phyloP scores from a whole-genome alignment of 2,113 vertebrate species.

The Amblyopsis rosae region DNA sequence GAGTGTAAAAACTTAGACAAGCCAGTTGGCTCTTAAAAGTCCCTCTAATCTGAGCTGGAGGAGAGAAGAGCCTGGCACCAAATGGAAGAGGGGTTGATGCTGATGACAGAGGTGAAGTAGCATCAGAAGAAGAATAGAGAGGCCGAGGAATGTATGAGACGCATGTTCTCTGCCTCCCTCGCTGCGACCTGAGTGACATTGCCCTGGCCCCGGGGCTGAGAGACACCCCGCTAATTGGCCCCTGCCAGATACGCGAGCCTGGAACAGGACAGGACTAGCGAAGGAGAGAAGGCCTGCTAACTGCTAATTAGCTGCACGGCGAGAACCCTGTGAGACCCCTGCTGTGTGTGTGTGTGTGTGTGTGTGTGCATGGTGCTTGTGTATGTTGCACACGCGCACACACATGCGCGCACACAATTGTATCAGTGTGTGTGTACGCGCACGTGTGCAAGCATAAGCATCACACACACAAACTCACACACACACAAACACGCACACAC shows the following conservation, averaged over 20 bases:
- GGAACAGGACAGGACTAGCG: slow-evolving; percentile 28
- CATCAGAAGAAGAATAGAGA: background rate
- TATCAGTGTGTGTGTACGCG: background rate
- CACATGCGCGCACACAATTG: no score
- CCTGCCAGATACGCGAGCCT: slow-evolving; percentile 38
- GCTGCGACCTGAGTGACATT: slow-evolving; percentile 36
- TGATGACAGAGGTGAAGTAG: background rate
- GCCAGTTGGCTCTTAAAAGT: slow-evolving; percentile 39
- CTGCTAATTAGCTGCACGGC: slow-evolving; percentile 53
- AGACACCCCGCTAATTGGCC: slow-evolving; percentile 56
- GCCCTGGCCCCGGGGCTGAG: slow-evolving; percentile 43
- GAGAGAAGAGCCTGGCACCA: background rate
- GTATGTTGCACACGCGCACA: background rate
- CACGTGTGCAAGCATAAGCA: background rate
- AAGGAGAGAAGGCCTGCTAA: slow-evolving; percentile 32
- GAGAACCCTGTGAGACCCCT: slow-evolving; percentile 32
- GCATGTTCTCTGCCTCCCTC: slow-evolving; percentile 15
- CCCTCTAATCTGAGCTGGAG: slow-evolving; percentile 34
- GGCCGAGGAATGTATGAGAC: slow-evolving; percentile 4
- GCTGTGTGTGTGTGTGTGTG: slow-evolving; percentile 1
- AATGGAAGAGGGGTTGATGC: no score
- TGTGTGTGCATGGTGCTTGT: background rate
- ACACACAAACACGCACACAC: background rate
- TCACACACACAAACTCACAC: background rate
- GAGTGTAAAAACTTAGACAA: slow-evolving; percentile 56